phyloP scores from a whole-genome alignment of 2,797 vertebrate genomes.

The Dallia pectoralis region DNA sequence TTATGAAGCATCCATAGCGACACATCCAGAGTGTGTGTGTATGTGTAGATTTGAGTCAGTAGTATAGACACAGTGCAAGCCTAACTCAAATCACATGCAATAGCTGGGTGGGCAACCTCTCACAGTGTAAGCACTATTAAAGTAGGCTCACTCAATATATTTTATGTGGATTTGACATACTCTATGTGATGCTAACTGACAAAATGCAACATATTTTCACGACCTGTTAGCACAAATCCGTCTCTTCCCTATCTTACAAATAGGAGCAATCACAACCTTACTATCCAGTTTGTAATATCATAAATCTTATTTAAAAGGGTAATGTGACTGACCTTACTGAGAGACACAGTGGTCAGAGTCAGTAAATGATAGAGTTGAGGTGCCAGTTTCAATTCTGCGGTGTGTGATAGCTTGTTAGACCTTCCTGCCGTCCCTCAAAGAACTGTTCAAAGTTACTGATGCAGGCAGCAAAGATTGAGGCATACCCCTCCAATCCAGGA shows the following conservation, averaged over 20 bases:
- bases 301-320: neutral
- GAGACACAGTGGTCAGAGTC: too few species aligned
- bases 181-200: neutral
- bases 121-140: neutral
- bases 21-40: slow-evolving; percentile 59
- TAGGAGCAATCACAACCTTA: neutral
- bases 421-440: too few species aligned
- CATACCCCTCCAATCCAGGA: too few species aligned
- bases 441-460: too few species aligned
- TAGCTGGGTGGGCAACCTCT: neutral
- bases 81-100: slow-evolving; percentile 53
- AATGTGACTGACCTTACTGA: neutral
- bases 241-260: neutral
- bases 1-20: slow-evolving; percentile 64
- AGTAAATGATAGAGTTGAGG: too few species aligned
- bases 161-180: too few species aligned
- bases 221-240: neutral
- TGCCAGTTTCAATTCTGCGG: too few species aligned
- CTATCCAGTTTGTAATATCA: neutral
- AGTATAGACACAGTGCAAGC: neutral
- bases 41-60: neutral
- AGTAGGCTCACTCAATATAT: neutral
- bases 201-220: neutral
- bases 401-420: too few species aligned
- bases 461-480: too few species aligned